Evolutionary conservation across 2,113 vertebrate genomes (phyloP).

Genomic region (Periophthalmus modestus): DNA sequence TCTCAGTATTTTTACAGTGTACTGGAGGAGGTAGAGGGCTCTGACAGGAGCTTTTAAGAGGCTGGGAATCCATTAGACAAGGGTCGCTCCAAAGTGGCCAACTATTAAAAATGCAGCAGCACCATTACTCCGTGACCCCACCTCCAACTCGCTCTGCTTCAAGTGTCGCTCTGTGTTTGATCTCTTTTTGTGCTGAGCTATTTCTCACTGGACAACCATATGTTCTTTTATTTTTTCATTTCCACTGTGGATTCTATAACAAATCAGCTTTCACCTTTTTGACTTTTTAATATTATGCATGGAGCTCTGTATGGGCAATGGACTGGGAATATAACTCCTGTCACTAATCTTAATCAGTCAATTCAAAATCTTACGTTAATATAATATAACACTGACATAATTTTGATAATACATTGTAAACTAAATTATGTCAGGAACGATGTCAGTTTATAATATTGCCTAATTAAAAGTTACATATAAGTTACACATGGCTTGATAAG

Average conservation of each 20-base stretch:
- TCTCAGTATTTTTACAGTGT: slow-evolving; percentile 58
- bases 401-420: too few relatives aligned
- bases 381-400: too few relatives aligned
- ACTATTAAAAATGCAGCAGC: slow-evolving; percentile 83
- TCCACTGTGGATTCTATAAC: not conserved
- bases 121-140: slow-evolving; percentile 75
- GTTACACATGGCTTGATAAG: not conserved
- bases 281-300: not conserved
- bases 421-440: too few relatives aligned
- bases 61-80: slow-evolving; percentile 75
- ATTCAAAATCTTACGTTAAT: too few relatives aligned
- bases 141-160: slow-evolving; percentile 62
- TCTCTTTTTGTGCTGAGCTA: slow-evolving; percentile 31
- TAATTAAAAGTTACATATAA: too few relatives aligned
- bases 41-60: slow-evolving; percentile 73
- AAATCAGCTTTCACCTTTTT: not conserved
- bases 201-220: slow-evolving; percentile 43
- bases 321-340: not conserved
- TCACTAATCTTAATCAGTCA: not conserved
- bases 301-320: not conserved
- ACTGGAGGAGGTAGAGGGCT: slow-evolving; percentile 59
- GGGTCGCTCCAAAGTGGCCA: slow-evolving; percentile 79
- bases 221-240: slow-evolving; percentile 21
- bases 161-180: slow-evolving; percentile 53
- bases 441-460: too few relatives aligned